Conservation (phyloP, 2,113 vertebrate genomes). For the Chloropsis hardwickii region DNA sequence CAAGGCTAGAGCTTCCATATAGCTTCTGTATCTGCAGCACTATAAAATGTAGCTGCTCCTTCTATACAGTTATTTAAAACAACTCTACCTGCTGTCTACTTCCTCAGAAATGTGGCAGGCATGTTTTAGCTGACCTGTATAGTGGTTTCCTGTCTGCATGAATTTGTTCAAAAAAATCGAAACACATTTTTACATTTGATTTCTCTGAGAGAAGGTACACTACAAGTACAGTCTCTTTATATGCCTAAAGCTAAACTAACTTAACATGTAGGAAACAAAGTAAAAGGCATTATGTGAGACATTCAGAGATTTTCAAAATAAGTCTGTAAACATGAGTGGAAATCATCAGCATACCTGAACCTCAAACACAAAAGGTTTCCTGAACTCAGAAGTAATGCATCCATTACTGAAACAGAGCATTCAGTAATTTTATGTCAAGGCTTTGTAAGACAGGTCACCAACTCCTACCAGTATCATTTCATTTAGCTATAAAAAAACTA, state of each 20-base stretch:
- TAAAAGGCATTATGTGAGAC: background rate
- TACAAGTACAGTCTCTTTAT: background rate
- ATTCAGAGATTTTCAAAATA: background rate
- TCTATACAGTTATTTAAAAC: background rate
- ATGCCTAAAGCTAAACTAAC: background rate
- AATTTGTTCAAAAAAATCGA: background rate
- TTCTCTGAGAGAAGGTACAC: background rate
- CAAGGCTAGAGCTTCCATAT: background rate
- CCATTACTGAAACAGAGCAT: background rate
- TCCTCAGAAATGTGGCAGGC: background rate
- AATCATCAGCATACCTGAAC: background rate
- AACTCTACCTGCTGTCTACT: background rate
- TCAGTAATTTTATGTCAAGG: background rate
- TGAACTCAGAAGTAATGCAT: background rate
- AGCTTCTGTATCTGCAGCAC: background rate
- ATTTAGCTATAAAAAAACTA: background rate
- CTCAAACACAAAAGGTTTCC: background rate
- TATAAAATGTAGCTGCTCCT: background rate
- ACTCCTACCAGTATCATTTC: background rate
- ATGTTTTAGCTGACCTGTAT: background rate
- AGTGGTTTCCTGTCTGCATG: background rate
- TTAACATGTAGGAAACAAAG: background rate
- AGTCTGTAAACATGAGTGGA: background rate
- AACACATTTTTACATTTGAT: background rate
- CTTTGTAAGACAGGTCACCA: background rate